phyloP scores from a whole-genome alignment of 1,140 invertebrate species.

The Bicyclus anynana region DNA sequence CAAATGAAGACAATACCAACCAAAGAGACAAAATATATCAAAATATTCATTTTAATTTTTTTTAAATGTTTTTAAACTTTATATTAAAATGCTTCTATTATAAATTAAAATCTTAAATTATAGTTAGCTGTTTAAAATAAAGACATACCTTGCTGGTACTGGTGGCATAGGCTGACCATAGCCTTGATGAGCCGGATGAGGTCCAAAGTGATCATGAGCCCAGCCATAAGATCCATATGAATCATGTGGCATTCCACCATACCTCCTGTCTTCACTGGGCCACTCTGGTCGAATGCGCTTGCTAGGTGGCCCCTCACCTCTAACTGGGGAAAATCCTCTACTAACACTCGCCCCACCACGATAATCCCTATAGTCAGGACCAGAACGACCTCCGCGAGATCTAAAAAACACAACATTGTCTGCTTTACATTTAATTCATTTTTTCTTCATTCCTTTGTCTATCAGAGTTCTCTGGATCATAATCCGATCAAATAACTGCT shows the following conservation, averaged over 20 bases:
- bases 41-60: too few species aligned
- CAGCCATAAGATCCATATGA: conserved; percentile 74
- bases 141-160: conserved; percentile 64
- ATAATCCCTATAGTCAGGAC: conserved; percentile 85
- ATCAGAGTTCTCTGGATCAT: neutral
- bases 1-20: neutral
- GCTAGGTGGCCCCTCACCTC: conserved; percentile 87
- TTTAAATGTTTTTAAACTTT: neutral
- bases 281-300: conserved; percentile 90
- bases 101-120: too few species aligned
- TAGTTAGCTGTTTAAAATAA: neutral
- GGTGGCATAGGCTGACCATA: conserved; percentile 72
- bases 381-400: conserved; percentile 68
- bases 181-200: conserved; percentile 71
- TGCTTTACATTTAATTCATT: too few species aligned
- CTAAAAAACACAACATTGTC: conserved; percentile 40
- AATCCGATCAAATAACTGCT: too few species aligned
- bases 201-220: conserved; percentile 74
- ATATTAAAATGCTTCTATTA: too few species aligned
- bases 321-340: conserved; percentile 85
- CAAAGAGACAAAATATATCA: too few species aligned
- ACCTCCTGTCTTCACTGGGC: conserved; percentile 76
- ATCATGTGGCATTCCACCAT: conserved; percentile 71
- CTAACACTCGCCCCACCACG: conserved; percentile 77
- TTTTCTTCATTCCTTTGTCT: neutral